Evolutionary conservation across 2,888 invertebrate species (phyloP).

Genomic region (Fragum whitleyi): DNA sequence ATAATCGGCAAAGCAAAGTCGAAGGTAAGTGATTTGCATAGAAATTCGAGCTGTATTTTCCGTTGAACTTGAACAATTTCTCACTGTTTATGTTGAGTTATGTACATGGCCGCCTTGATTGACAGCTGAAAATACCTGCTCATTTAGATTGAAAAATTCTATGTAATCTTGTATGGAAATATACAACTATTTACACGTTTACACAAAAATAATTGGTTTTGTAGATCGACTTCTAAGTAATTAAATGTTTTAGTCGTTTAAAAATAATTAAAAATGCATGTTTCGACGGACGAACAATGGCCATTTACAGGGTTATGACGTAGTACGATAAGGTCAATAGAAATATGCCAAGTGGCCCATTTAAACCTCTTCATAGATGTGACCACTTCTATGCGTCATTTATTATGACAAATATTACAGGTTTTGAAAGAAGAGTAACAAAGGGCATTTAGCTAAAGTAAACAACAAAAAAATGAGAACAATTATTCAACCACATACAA

Average conservation of each 20-base stretch:
- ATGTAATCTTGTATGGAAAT: slow-evolving; percentile 39
- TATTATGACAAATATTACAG: neutral
- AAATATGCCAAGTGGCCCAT: slow-evolving; percentile 4
- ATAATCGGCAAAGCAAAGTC: slow-evolving; percentile 73
- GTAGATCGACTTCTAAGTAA: too few relatives aligned
- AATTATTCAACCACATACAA: neutral
- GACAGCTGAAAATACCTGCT: slow-evolving; percentile 21
- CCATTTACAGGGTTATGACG: slow-evolving; percentile 2
- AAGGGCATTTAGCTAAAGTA: neutral
- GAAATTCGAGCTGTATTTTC: neutral
- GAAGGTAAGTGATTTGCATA: slow-evolving; percentile 68
- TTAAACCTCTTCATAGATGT: neutral
- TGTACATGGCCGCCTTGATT: slow-evolving; percentile 13
- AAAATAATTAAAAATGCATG: neutral
- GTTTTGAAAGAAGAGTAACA: neutral
- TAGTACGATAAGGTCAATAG: slow-evolving; percentile 8
- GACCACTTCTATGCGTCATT: neutral
- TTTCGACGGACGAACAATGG: slow-evolving; percentile 7
- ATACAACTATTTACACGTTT: neutral
- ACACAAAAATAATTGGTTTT: neutral
- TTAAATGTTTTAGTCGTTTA: neutral
- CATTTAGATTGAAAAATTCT: slow-evolving; percentile 11
- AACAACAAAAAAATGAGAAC: neutral
- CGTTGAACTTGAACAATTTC: neutral
- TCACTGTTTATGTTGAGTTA: slow-evolving; percentile 29